phyloP scores from a whole-genome alignment of 2,888 invertebrate species.

The Arge pagana region DNA sequence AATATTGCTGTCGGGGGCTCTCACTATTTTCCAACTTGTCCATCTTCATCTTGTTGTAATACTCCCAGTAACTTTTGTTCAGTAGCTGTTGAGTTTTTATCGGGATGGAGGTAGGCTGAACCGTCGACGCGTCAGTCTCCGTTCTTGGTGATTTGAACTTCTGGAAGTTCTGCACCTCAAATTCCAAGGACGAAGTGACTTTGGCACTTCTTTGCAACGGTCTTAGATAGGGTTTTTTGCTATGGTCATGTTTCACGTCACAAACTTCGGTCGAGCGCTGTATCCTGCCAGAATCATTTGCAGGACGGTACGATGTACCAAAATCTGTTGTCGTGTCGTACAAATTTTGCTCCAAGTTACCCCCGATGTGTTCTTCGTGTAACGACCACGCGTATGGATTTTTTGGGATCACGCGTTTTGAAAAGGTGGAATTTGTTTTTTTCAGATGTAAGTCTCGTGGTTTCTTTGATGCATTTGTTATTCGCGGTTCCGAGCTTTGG shows the following conservation, averaged over 20 bases:
- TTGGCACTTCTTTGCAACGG: not conserved
- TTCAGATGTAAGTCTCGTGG: constrained; percentile 26
- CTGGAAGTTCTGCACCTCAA: not conserved
- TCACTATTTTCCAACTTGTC: constrained; percentile 27
- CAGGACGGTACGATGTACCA: too few relatives aligned
- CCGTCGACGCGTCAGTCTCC: constrained; percentile 12
- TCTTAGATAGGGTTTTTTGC: constrained; percentile 12
- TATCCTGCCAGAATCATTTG: too few relatives aligned
- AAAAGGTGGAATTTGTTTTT: constrained; percentile 32
- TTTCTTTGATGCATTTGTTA: constrained; percentile 26
- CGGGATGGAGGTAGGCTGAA: constrained; percentile 36
- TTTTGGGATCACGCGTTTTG: constrained; percentile 29
- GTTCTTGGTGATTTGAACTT: constrained; percentile 2
- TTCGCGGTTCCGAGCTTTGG: constrained; percentile 35
- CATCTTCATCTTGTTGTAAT: constrained; percentile 42
- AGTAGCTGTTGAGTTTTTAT: constrained; percentile 44
- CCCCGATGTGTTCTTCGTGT: not conserved
- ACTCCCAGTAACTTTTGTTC: constrained; percentile 48
- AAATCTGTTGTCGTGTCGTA: not conserved
- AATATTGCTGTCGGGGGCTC: constrained; percentile 32
- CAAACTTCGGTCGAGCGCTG: not conserved
- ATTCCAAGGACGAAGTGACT: constrained; percentile 4
- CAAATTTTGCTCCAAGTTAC: not conserved
- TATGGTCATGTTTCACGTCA: constrained; percentile 1
- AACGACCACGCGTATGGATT: constrained; percentile 27